phyloP scores from a whole-genome alignment of 2,888 invertebrate genomes.

The Agonopterix subpropinquella region DNA sequence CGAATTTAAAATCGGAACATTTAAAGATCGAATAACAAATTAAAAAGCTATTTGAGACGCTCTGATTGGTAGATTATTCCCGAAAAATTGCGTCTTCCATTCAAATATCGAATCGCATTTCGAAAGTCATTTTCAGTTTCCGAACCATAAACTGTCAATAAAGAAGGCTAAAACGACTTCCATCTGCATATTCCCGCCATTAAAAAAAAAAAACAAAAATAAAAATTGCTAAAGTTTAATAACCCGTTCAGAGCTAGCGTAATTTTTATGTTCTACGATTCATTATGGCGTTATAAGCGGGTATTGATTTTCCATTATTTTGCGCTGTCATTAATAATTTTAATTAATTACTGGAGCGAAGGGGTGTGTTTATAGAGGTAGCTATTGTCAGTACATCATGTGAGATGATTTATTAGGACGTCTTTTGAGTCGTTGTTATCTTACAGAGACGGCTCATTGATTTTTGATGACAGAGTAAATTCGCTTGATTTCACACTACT shows the following conservation, averaged over 20 bases:
- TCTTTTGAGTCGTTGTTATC: constrained; percentile 27
- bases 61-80: constrained; percentile 2
- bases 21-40: not conserved
- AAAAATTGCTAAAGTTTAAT: constrained; percentile 34
- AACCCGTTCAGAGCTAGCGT: constrained; percentile 34
- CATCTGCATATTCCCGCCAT: constrained; percentile 39
- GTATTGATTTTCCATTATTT: constrained; percentile 67
- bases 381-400: constrained; percentile 44
- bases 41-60: not conserved
- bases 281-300: constrained; percentile 16
- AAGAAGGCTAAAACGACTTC: constrained; percentile 39
- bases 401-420: constrained; percentile 60
- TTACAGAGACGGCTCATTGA: constrained; percentile 54
- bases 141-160: constrained; percentile 71
- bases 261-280: constrained; percentile 13
- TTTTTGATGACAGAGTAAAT: constrained; percentile 50
- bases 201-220: constrained; percentile 29
- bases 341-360: constrained; percentile 57
- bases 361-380: constrained; percentile 39
- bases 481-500: constrained; percentile 13
- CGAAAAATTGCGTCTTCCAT: constrained; percentile 17
- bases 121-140: constrained; percentile 60
- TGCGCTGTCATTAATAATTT: constrained; percentile 67
- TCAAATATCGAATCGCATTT: constrained; percentile 51
- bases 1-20: not conserved